phyloP scores from a whole-genome alignment of 2,113 vertebrate genomes.

The Phalacrocorax carbo region DNA sequence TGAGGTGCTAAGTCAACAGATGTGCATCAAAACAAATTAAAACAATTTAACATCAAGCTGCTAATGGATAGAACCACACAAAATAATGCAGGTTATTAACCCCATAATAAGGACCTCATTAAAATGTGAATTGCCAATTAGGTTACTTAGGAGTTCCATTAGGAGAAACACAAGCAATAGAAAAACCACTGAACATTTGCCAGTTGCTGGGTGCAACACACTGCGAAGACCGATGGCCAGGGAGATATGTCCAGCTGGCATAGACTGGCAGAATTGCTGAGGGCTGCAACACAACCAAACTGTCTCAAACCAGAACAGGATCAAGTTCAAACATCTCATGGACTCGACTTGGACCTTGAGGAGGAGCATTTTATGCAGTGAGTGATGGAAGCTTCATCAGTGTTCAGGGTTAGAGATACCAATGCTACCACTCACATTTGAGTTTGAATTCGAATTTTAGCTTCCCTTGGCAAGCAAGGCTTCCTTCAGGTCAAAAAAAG shows the following conservation, averaged over 20 bases:
- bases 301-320: background rate
- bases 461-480: background rate
- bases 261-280: background rate
- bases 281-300: background rate
- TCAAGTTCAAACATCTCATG: background rate
- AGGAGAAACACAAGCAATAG: background rate
- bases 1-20: background rate
- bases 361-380: background rate
- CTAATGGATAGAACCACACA: slow-evolving; percentile 29
- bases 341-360: background rate
- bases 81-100: slow-evolving; percentile 50
- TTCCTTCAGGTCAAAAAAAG: background rate
- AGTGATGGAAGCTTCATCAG: background rate
- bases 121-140: slow-evolving; percentile 53
- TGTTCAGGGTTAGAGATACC: background rate
- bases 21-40: slow-evolving; percentile 49
- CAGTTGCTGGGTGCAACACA: background rate
- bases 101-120: slow-evolving; percentile 46
- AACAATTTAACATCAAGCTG: slow-evolving; percentile 4
- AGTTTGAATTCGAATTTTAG: background rate
- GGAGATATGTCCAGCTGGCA: background rate
- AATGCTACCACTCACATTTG: background rate
- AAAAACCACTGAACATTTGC: slow-evolving; percentile 15
- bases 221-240: background rate
- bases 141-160: slow-evolving; percentile 23